A percentile compares a stretch with the other conserved stretches of the same genome.
Conservation (phyloP, 2,113 vertebrate genomes). For the Phaethon lepturus region DNA sequence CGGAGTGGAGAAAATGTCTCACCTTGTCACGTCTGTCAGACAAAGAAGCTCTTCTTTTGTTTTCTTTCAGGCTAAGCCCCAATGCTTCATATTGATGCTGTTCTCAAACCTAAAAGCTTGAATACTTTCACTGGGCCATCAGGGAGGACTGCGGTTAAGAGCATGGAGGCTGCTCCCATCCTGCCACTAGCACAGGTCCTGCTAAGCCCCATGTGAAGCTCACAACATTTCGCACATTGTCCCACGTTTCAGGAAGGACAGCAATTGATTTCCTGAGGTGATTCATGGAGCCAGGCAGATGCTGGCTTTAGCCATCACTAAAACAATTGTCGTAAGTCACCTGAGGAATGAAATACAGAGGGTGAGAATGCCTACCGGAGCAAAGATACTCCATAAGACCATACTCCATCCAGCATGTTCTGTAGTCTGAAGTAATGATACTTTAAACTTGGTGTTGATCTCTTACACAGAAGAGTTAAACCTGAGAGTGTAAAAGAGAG, state of each 20-base stretch:
- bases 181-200: background rate
- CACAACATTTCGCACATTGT: background rate
- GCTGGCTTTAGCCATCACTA: background rate
- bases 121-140: background rate
- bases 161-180: background rate
- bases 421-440: background rate
- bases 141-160: background rate
- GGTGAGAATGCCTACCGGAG: background rate
- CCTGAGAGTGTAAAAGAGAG: background rate
- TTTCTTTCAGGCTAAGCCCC: background rate
- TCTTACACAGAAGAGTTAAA: background rate
- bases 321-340: background rate
- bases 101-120: background rate
- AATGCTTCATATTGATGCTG: background rate
- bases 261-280: background rate
- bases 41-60: background rate
- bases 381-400: background rate
- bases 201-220: background rate
- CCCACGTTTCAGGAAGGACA: background rate
- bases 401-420: background rate
- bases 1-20: background rate
- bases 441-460: background rate
- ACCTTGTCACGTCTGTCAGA: background rate
- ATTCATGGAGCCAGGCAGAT: background rate
- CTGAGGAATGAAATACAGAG: background rate